Evolutionary conservation across 37 sponge, comb jelly and placozoan genomes (phyloP).

Genomic region (Chondrosia reniformis): DNA sequence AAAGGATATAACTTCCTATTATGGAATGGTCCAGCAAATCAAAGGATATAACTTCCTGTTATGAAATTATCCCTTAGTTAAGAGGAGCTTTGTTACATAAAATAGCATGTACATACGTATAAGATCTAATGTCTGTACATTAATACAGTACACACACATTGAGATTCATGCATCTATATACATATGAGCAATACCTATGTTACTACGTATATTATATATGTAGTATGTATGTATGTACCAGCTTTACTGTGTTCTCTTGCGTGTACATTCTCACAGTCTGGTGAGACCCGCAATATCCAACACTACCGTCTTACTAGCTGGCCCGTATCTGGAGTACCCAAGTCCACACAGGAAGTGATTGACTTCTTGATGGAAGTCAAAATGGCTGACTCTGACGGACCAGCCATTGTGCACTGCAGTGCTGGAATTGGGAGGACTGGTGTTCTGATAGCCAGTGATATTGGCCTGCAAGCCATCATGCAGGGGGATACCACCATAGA

Average conservation of each 20-base stretch:
- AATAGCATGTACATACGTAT: no score
- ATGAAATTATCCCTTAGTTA: no score
- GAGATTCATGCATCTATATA: neutral
- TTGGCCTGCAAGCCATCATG: slow-evolving; percentile 39
- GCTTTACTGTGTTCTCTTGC: neutral
- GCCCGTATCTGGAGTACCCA: slow-evolving; percentile 38
- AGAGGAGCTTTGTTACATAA: no score
- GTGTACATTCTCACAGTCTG: neutral
- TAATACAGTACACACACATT: neutral
- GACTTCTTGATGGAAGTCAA: slow-evolving; percentile 37
- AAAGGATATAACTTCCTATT: no score
- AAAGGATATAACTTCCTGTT: no score
- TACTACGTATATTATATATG: neutral
- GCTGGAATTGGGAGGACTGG: slow-evolving; percentile 54
- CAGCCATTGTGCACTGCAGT: slow-evolving; percentile 50
- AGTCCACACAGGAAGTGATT: neutral
- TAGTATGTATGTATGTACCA: neutral
- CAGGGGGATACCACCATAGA: slow-evolving; percentile 41
- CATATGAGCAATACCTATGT: no score
- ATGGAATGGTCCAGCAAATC: no score
- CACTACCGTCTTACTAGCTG: slow-evolving; percentile 39
- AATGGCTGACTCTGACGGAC: slow-evolving; percentile 49
- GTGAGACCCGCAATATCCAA: slow-evolving; percentile 16
- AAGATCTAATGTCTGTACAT: neutral
- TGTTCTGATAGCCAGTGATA: slow-evolving; percentile 39